Evolutionary conservation across 2,113 vertebrate species (phyloP).

Genomic region (Otolemur garnettii): DNA sequence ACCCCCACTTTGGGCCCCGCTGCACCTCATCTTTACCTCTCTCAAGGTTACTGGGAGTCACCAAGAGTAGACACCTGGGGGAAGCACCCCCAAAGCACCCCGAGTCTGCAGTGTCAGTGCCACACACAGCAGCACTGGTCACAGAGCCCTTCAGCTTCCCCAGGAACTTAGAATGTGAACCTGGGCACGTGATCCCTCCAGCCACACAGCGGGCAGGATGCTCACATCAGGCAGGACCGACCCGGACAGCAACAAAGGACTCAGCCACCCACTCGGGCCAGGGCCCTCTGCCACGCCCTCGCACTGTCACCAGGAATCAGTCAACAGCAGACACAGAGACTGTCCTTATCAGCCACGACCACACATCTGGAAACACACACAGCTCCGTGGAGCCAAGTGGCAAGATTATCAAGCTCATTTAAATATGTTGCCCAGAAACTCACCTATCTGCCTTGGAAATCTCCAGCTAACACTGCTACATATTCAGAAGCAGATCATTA

Average conservation of each 20-base stretch:
- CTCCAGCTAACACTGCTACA: background rate
- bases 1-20: background rate
- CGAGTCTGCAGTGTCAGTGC: no score
- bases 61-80: background rate
- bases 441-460: background rate
- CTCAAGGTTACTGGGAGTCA: background rate
- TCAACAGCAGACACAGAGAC: accelerated
- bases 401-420: background rate
- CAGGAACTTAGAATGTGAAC: accelerated
- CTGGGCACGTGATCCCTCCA: background rate
- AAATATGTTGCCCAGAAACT: background rate
- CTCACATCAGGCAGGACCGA: background rate
- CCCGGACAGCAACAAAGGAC: no score
- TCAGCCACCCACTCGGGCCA: background rate
- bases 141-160: accelerated
- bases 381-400: accelerated
- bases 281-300: no score
- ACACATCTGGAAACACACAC: background rate
- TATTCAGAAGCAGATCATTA: background rate
- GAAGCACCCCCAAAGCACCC: no score
- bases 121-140: no score
- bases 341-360: background rate
- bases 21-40: background rate
- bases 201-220: no score
- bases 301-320: accelerated